These are phyloP conservation scores for Campylorhamphus procurvoides DNA, from an alignment of 2,113 vertebrate species.

Conservation along the genomic window DNA sequence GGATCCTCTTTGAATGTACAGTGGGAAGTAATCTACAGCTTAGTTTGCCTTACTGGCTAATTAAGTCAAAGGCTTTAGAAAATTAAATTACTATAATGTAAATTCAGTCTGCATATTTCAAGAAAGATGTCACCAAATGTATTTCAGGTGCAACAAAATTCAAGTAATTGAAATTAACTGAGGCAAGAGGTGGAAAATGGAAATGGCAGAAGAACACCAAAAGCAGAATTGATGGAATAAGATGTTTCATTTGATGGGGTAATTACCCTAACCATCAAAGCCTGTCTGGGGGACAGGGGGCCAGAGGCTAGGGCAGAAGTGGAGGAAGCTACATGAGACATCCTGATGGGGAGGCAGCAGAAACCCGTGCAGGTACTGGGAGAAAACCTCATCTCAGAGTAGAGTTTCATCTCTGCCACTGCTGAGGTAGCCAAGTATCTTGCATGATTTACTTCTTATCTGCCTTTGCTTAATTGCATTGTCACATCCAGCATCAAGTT, in stretches of 20 bases:
- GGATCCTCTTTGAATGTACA: not conserved
- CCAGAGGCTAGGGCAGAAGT: fast-evolving
- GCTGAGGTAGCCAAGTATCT: not conserved
- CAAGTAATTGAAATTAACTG: not conserved
- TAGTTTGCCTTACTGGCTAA: not conserved
- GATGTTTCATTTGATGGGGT: not conserved
- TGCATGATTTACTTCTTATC: not conserved
- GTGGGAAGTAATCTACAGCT: not conserved
- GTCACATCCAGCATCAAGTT: not conserved
- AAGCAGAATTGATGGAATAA: not conserved
- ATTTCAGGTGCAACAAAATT: not conserved
- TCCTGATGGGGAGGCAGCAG: fast-evolving
- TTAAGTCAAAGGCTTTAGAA: not conserved
- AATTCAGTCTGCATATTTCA: not conserved
- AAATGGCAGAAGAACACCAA: not conserved
- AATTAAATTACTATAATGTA: not conserved
- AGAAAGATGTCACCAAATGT: fast-evolving
- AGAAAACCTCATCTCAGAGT: not conserved
- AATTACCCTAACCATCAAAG: not conserved
- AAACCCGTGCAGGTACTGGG: fast-evolving
- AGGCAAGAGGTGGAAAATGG: not conserved
- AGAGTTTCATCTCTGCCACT: not conserved
- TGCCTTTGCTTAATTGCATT: not conserved
- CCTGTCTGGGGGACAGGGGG: too few relatives aligned
- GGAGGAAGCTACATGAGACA: not conserved